phyloP scores from a whole-genome alignment of 2,113 vertebrate species.

The Laterallus jamaicensis region DNA sequence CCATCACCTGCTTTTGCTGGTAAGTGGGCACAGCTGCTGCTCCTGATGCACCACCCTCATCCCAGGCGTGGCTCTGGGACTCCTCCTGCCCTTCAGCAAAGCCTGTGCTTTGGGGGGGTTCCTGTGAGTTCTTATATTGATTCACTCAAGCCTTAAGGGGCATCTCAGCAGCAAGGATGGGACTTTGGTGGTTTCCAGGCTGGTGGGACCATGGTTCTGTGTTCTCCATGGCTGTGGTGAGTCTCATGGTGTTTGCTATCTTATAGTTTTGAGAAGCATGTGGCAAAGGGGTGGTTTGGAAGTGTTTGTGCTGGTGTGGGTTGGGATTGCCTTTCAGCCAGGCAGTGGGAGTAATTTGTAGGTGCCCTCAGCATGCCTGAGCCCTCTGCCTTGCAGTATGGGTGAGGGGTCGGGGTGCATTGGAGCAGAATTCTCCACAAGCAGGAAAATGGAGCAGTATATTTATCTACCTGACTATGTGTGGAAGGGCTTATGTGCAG shows the following conservation, averaged over 20 bases:
- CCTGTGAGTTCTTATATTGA: rapidly evolving
- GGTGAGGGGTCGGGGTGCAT: rapidly evolving
- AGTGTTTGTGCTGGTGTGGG: rapidly evolving
- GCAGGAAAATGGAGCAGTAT: background rate
- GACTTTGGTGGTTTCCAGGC: background rate
- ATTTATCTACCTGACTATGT: rapidly evolving
- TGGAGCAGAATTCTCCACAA: background rate
- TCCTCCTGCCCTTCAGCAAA: rapidly evolving
- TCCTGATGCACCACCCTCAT: rapidly evolving
- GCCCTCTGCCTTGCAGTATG: rapidly evolving
- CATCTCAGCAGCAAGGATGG: rapidly evolving
- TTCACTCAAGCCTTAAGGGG: rapidly evolving
- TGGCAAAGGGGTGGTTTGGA: rapidly evolving
- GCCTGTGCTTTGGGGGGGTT: rapidly evolving
- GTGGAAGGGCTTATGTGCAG: too few species aligned
- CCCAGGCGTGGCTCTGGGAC: background rate
- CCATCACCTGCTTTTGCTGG: background rate
- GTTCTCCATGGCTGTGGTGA: background rate
- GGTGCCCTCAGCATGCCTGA: background rate
- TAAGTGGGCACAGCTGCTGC: background rate
- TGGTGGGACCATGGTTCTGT: rapidly evolving
- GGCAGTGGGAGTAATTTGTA: rapidly evolving
- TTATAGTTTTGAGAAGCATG: rapidly evolving
- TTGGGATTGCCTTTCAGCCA: background rate
- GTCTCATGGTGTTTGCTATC: rapidly evolving